These are phyloP conservation scores for Diplolepis rosae DNA, from an alignment of 2,888 invertebrate species.

Conservation along the genomic window DNA sequence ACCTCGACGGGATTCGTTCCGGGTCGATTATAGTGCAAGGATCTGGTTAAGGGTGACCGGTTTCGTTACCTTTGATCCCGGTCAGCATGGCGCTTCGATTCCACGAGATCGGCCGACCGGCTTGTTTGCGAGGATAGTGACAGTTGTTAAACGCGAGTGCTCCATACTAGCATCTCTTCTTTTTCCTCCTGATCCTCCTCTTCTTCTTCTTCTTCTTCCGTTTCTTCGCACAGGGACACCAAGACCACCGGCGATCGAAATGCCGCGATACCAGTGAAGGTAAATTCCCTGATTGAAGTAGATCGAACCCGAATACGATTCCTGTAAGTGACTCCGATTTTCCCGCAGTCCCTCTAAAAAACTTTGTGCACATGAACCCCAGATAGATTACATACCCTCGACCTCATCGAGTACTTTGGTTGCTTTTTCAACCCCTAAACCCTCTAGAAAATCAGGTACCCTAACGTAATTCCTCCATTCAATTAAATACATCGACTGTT, in stretches of 20 bases:
- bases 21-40: slow-evolving; percentile 14
- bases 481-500: too few relatives aligned
- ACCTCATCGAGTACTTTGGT: neutral
- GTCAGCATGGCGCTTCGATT: slow-evolving; percentile 48
- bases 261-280: slow-evolving; percentile 64
- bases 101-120: slow-evolving; percentile 29
- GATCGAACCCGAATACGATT: slow-evolving; percentile 31
- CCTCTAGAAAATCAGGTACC: neutral
- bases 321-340: slow-evolving; percentile 6
- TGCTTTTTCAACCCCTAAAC: neutral
- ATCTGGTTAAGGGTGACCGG: slow-evolving; percentile 41
- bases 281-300: slow-evolving; percentile 52
- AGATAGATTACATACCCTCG: too few relatives aligned
- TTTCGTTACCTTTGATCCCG: slow-evolving; percentile 52
- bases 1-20: slow-evolving; percentile 3
- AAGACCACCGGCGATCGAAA: slow-evolving; percentile 53
- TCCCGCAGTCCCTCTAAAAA: slow-evolving; percentile 1
- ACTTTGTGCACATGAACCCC: neutral
- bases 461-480: neutral
- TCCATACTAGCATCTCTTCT: slow-evolving; percentile 31
- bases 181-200: slow-evolving; percentile 28
- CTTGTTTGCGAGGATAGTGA: slow-evolving; percentile 39
- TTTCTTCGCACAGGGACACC: slow-evolving; percentile 38
- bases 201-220: slow-evolving; percentile 32
- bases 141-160: slow-evolving; percentile 48